Evolutionary conservation across 2,113 vertebrate species (phyloP).

Genomic region (Conger conger): DNA sequence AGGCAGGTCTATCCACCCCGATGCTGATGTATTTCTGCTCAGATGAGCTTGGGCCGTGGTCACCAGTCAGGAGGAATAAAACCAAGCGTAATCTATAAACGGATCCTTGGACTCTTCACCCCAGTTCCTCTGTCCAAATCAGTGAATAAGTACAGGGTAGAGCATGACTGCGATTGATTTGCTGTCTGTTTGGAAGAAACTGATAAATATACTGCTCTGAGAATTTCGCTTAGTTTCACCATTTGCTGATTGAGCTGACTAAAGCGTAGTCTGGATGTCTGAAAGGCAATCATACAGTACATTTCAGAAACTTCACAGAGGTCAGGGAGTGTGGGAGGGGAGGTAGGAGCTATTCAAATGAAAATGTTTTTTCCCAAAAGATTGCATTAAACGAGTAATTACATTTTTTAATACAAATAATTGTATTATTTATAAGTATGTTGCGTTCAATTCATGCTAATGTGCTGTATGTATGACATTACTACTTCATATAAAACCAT

Average conservation of each 20-base stretch:
- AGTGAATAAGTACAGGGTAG: background rate
- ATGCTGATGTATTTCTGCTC: background rate
- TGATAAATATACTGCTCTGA: background rate
- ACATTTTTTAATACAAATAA: background rate
- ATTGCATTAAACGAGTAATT: background rate
- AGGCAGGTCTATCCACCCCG: background rate
- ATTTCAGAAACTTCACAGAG: background rate
- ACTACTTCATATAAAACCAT: too few relatives aligned
- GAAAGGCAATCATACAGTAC: background rate
- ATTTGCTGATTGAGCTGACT: background rate
- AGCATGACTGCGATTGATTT: background rate
- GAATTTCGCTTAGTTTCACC: background rate
- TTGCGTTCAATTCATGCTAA: too few relatives aligned
- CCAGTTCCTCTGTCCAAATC: background rate
- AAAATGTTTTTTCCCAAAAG: background rate
- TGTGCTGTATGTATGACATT: too few relatives aligned
- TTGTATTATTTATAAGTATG: background rate
- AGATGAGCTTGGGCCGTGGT: background rate
- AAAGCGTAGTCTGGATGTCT: background rate
- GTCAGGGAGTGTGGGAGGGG: background rate
- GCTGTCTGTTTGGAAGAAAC: background rate
- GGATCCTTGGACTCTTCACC: constrained; percentile 1
- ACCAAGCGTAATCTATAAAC: background rate
- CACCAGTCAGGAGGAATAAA: background rate
- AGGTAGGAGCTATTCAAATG: background rate